A percentile compares a stretch with the other conserved stretches of the same genome.
Conservation (phyloP, 2,113 vertebrate genomes). For the Tichodroma muraria region DNA sequence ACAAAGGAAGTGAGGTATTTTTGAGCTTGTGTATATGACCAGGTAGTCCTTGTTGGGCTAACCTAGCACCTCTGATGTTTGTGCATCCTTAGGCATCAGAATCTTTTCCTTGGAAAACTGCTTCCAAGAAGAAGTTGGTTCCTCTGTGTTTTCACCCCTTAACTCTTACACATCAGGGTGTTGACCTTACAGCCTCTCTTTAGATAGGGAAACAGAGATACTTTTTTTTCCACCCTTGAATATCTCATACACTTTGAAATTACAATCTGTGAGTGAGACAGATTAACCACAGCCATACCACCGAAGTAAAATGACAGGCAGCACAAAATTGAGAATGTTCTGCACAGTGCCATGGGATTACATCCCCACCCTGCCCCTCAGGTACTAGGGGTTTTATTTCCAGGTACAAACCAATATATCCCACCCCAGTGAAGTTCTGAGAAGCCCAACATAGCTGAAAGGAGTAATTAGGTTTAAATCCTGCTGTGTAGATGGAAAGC, state of each 20-base stretch:
- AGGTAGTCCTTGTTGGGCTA: fast-evolving
- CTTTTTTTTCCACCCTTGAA: not conserved
- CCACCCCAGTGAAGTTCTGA: not conserved
- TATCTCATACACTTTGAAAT: not conserved
- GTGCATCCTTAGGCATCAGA: not conserved
- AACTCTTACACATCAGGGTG: not conserved
- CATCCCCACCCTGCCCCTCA: too few relatives aligned
- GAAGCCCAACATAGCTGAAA: not conserved
- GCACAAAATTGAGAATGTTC: not conserved
- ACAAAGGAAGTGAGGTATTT: not conserved
- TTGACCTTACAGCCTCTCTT: not conserved
- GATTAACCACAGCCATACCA: not conserved
- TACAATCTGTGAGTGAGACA: not conserved
- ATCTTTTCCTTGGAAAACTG: not conserved
- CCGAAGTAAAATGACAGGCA: not conserved
- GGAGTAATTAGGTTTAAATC: not conserved
- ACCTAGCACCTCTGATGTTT: not conserved
- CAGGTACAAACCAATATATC: not conserved
- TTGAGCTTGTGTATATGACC: not conserved
- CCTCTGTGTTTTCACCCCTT: not conserved
- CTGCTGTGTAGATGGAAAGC: not conserved
- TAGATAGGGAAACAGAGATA: not conserved
- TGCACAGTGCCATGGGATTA: not conserved
- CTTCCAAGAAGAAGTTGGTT: not conserved
- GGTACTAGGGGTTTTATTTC: not conserved